phyloP scores from a whole-genome alignment of 2,888 invertebrate species.

The Caenorhabditis afra region DNA sequence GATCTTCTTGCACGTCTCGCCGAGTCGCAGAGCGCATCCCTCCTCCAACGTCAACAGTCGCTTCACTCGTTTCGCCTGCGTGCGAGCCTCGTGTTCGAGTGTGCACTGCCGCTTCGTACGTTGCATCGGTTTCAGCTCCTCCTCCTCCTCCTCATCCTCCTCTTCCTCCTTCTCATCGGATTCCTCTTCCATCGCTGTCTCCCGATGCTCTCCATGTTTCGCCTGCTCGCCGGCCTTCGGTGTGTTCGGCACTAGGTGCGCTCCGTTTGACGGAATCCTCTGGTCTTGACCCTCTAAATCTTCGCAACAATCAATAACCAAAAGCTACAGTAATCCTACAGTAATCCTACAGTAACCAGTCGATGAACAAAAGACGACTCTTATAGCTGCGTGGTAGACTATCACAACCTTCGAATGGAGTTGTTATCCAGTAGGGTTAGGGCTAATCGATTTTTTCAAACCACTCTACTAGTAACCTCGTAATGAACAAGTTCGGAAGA shows the following conservation, averaged over 20 bases:
- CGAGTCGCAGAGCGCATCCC: conserved; percentile 25
- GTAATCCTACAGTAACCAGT: too few species aligned
- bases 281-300: neutral
- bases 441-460: too few species aligned
- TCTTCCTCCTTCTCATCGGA: conserved; percentile 15
- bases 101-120: conserved; percentile 26
- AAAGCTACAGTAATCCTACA: too few species aligned
- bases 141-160: conserved; percentile 4
- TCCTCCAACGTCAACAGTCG: conserved; percentile 10
- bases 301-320: too few species aligned
- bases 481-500: too few species aligned
- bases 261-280: neutral
- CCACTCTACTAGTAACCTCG: too few species aligned
- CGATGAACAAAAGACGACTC: too few species aligned
- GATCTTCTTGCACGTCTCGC: conserved; percentile 18
- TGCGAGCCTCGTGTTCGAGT: conserved; percentile 12
- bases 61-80: conserved; percentile 18
- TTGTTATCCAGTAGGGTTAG: too few species aligned
- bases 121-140: conserved; percentile 3
- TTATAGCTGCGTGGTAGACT: too few species aligned
- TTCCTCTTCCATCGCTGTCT: too few species aligned
- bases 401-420: too few species aligned
- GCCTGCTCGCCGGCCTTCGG: neutral
- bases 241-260: neutral
- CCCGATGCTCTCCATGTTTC: too few species aligned